phyloP scores from a whole-genome alignment of 1,140 invertebrate species.

The Leptinotarsa undecemlineata region DNA sequence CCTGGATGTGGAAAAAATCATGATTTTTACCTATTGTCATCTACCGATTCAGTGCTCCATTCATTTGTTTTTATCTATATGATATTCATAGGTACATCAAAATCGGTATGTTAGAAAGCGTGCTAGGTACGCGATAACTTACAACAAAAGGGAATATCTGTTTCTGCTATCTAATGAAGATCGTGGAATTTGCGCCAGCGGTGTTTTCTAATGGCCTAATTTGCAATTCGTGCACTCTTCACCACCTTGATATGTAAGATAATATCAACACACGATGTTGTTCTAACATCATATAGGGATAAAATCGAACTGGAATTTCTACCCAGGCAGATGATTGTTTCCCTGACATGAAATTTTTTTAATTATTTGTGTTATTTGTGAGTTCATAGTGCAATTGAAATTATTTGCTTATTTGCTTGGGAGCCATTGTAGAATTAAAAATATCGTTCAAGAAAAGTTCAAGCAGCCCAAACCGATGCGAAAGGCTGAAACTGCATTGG shows the following conservation, averaged over 20 bases:
- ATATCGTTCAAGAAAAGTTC: no score
- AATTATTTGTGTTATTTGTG: no score
- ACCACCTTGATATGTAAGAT: slow-evolving; percentile 18
- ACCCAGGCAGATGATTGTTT: not conserved
- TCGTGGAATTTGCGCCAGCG: slow-evolving; percentile 45
- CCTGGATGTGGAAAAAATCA: no score
- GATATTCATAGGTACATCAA: not conserved
- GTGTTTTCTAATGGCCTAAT: slow-evolving; percentile 41
- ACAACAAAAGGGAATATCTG: slow-evolving; percentile 37
- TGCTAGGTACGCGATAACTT: slow-evolving; percentile 41
- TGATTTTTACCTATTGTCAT: no score
- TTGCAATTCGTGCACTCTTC: slow-evolving; percentile 33
- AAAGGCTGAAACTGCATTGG: no score
- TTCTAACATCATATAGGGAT: slow-evolving; percentile 8
- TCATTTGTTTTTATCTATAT: no score
- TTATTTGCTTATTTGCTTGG: no score
- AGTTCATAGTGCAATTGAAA: no score
- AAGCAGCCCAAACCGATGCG: no score
- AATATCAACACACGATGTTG: slow-evolving; percentile 15
- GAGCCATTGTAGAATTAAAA: no score
- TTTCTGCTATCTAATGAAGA: slow-evolving; percentile 44
- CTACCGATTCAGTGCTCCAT: no score
- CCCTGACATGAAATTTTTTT: no score
- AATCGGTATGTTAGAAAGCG: slow-evolving; percentile 4
- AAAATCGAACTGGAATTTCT: not conserved